Conservation (phyloP, 2,797 vertebrate genomes). For the Scleropages formosus region DNA sequence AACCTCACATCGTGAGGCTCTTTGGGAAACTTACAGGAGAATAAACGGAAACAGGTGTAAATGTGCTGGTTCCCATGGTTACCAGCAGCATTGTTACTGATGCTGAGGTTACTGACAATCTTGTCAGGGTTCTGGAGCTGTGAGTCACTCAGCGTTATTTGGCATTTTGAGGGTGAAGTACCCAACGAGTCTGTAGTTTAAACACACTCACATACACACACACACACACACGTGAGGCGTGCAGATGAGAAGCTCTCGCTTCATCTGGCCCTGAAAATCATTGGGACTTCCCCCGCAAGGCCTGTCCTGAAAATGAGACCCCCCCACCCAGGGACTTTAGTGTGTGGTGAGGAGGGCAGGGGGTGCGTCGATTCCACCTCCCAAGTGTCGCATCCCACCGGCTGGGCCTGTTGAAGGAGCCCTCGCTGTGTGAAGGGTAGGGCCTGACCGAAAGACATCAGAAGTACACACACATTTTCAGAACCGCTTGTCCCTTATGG, state of each 20-base stretch:
- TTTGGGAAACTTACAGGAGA: too few species aligned
- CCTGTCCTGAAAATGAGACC: slow-evolving; percentile 8
- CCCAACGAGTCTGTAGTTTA: background rate
- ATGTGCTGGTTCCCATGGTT: too few species aligned
- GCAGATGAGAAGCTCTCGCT: background rate
- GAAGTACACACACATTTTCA: too few species aligned
- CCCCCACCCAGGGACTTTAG: background rate
- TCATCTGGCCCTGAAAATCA: background rate
- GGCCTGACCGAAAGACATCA: too few species aligned
- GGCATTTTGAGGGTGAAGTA: background rate
- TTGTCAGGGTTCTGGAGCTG: background rate
- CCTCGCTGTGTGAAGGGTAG: too few species aligned
- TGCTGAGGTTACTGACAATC: background rate
- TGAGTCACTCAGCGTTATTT: background rate
- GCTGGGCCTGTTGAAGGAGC: too few species aligned
- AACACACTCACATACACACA: slow-evolving; percentile 9
- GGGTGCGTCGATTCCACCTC: too few species aligned
- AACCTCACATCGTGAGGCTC: too few species aligned
- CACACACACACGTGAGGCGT: slow-evolving; percentile 6
- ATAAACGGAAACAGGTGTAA: too few species aligned
- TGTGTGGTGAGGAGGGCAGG: background rate
- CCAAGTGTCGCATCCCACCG: too few species aligned
- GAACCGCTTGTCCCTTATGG: too few species aligned
- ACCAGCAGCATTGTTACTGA: too few species aligned
- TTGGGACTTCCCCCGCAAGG: background rate